Conservation (phyloP, 2,113 vertebrate genomes). For the Ophiodon elongatus region DNA sequence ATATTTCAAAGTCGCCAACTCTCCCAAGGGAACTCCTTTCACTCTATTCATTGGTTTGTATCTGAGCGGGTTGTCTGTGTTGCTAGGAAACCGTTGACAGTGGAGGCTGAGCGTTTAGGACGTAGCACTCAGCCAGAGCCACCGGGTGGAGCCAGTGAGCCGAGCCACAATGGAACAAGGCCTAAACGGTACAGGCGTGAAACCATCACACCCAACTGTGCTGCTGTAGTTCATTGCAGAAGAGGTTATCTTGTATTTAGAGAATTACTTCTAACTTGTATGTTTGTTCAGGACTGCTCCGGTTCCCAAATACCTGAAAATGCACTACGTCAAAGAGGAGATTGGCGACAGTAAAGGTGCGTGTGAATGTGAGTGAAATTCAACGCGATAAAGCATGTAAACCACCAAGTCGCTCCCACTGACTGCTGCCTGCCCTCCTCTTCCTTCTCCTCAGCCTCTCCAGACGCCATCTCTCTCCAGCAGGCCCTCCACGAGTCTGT, state of each 20-base stretch:
- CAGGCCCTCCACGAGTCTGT: constrained; percentile 93
- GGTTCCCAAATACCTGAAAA: constrained; percentile 87
- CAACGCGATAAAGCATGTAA: not conserved
- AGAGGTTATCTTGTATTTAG: not conserved
- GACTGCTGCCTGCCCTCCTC: not conserved
- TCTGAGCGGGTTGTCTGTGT: constrained; percentile 68
- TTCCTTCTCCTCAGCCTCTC: constrained; percentile 66
- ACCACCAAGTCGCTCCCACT: not conserved
- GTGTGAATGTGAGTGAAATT: not conserved
- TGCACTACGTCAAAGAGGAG: constrained; percentile 89
- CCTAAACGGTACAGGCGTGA: constrained; percentile 77
- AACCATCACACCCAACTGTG: not conserved
- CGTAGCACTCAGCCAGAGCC: constrained; percentile 79
- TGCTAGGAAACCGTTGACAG: constrained; percentile 73
- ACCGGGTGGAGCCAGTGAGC: constrained; percentile 75
- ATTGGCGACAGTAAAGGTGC: constrained; percentile 85
- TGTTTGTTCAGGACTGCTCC: constrained; percentile 80
- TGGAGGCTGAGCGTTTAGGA: constrained; percentile 79
- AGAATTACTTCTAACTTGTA: not conserved
- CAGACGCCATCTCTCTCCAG: constrained; percentile 86
- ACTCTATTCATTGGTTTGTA: constrained; percentile 20
- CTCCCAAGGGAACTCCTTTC: constrained; percentile 27
- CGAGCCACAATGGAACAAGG: constrained; percentile 74
- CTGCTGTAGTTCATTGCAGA: not conserved
- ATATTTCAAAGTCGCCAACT: constrained; percentile 3